Base-by-base conservation (phyloP, 2,888 invertebrate genomes). In the Mystacides longicornis region DNA sequence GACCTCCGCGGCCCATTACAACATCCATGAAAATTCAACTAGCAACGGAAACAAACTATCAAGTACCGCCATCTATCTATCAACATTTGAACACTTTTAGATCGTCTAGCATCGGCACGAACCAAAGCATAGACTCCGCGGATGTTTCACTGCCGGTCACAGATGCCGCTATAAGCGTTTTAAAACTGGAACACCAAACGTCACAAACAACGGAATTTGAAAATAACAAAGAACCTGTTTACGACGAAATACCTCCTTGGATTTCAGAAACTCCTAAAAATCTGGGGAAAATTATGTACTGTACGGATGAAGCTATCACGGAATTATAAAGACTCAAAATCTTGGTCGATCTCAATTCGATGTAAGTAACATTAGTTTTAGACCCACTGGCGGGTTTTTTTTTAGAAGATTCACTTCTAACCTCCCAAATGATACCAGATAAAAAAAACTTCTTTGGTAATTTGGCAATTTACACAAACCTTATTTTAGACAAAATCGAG, bases 231-330 rank as follows among this genome's bases (percentile, higher is more conserved):
- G 84, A 85, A 65, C 85, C 84, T 49, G 68, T 85, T 21, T 85
- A 85, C 64, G 85, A 84, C 58, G 85, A 85, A 70, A 85, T 85
- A 58, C 84, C 85, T 47, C 74, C 72, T 60, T 77, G 74, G 75
- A 66, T 72, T 64, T 74, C 76, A 27, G 72, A 73, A 21, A 74
- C 74, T n/a, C 75, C 74, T 74, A 61, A 74, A 75, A 1, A 67
- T 73, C 57, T 76, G 73, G 67, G 68, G 74, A 18, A 65, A 27
- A 21, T 19, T 76, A 19, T 75, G 74, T 48, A 47, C 9, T 42
- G 42, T 14, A 60, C 58, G 70, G 76, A 75, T 14, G 77, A 77
- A 68, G 77, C 77, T 3, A 71, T 77, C 2, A 77, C 77, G 1
- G 77, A 77, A 65, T 75, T 77, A 27, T 62, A 54, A 45, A n/a